Conservation (phyloP, 2,113 vertebrate genomes). For the Mystacornis crossleyi region DNA sequence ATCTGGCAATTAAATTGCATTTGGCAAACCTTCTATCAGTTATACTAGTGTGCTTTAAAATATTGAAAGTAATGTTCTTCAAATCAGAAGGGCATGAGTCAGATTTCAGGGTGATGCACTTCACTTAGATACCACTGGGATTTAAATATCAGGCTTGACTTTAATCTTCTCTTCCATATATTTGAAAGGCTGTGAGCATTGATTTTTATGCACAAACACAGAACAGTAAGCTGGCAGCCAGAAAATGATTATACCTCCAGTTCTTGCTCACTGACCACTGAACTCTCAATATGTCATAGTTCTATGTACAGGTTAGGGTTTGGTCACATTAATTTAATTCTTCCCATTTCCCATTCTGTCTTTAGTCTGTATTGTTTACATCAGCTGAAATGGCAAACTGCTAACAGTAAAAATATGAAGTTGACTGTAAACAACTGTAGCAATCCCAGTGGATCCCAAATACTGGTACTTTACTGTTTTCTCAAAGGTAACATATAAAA, state of each 20-base stretch:
- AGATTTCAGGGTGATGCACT: constrained; percentile 30
- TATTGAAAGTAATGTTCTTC: constrained; percentile 35
- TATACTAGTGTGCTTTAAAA: background rate
- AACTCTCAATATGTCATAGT: background rate
- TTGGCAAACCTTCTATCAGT: background rate
- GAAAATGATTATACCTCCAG: background rate
- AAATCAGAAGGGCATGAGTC: constrained; percentile 18
- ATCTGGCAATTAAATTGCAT: background rate
- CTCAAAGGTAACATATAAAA: background rate
- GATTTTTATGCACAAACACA: constrained; percentile 14
- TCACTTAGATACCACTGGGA: background rate
- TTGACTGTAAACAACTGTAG: background rate
- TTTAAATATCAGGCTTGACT: constrained; percentile 61
- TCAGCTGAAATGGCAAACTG: background rate
- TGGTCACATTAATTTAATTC: background rate
- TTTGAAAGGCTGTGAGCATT: constrained; percentile 12
- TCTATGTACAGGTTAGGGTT: background rate
- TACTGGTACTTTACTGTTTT: background rate
- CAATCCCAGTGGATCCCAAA: background rate
- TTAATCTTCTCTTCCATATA: constrained; percentile 34
- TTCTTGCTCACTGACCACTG: background rate
- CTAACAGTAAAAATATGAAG: background rate
- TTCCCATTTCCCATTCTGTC: background rate
- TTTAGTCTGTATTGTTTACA: background rate
- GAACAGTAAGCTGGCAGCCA: background rate